Evolutionary conservation across 2,888 invertebrate genomes (phyloP).

Genomic region (Aproaerema taeniolella): DNA sequence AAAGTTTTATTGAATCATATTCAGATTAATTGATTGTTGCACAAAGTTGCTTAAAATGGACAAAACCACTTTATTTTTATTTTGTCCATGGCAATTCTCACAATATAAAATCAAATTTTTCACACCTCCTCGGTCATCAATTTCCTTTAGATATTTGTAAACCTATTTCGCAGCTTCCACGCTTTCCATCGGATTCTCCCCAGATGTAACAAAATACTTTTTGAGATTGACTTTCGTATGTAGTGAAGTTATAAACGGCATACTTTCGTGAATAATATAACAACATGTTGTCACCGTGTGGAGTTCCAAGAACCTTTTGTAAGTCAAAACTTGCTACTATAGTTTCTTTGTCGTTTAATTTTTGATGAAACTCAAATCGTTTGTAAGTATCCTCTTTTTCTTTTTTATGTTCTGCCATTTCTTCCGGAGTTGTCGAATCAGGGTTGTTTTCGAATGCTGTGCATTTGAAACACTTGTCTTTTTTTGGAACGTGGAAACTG

Average conservation of each 20-base stretch:
- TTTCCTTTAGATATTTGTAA: conserved; percentile 17
- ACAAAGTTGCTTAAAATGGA: conserved; percentile 21
- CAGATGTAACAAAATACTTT: conserved; percentile 26
- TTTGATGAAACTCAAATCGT: conserved; percentile 6
- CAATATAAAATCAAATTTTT: conserved; percentile 19
- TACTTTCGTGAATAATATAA: conserved; percentile 28
- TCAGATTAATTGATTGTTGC: conserved; percentile 18
- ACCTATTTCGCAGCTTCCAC: conserved; percentile 29
- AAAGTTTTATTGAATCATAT: conserved; percentile 27
- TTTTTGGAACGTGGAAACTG: conserved; percentile 16
- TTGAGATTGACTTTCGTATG: conserved; percentile 25
- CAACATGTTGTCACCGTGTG: conserved; percentile 25
- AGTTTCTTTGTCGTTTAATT: neutral
- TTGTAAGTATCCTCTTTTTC: conserved; percentile 3
- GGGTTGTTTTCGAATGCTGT: conserved; percentile 12
- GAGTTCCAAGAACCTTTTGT: conserved; percentile 27
- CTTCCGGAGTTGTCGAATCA: neutral
- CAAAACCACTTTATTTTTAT: conserved; percentile 22
- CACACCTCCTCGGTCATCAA: conserved; percentile 21
- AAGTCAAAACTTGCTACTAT: conserved; percentile 19
- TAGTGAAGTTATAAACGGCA: conserved; percentile 28
- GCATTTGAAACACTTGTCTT: no score
- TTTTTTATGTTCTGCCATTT: neutral
- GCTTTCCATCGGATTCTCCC: conserved; percentile 29
- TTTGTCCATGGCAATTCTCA: conserved; percentile 21